These are phyloP conservation scores for Lamellibrachia columna DNA, from an alignment of 2,888 invertebrate genomes.

Conservation along the genomic window DNA sequence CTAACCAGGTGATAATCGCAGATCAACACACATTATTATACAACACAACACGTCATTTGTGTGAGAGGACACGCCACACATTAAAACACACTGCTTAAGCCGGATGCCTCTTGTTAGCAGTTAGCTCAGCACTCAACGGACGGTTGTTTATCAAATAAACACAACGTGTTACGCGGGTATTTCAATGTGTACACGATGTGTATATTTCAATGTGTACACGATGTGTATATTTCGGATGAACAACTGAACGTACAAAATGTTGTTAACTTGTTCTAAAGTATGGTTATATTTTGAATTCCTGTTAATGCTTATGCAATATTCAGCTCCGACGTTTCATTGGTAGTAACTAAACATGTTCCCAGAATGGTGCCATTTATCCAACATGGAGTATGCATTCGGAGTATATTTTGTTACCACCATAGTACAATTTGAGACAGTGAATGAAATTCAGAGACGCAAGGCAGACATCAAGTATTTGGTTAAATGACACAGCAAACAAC, in stretches of 20 bases:
- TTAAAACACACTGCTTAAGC: background rate
- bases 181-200: background rate
- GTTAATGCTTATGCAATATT: background rate
- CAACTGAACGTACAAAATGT: background rate
- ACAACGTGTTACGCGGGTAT: background rate
- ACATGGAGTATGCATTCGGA: too few species aligned
- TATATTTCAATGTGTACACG: background rate
- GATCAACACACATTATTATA: background rate
- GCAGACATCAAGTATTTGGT: background rate
- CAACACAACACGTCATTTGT: background rate
- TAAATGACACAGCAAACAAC: conserved; percentile 3
- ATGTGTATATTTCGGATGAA: background rate
- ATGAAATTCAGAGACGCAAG: background rate
- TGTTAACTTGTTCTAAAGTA: background rate
- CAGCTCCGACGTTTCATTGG: background rate
- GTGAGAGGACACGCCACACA: background rate
- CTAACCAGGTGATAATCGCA: background rate
- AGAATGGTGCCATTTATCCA: too few species aligned
- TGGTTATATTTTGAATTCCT: background rate
- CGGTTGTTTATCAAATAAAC: background rate
- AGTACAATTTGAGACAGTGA: background rate
- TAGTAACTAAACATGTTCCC: background rate
- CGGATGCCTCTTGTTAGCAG: background rate
- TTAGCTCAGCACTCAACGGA: background rate
- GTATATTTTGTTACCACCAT: too few species aligned